Conservation (phyloP, 2,797 vertebrate species). For the Pseudochirops cupreus region DNA sequence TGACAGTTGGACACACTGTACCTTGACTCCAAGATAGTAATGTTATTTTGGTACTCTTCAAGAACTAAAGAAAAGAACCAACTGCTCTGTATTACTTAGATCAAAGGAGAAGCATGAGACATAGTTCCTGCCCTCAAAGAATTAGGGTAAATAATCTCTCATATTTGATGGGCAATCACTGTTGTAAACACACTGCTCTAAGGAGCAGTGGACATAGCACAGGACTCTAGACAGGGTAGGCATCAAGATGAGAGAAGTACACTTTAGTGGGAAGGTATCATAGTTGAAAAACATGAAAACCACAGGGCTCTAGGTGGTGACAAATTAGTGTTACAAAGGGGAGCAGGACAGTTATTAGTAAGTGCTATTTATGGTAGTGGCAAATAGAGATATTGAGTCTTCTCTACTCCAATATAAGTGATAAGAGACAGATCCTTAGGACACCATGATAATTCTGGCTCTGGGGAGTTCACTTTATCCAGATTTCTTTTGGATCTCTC, state of each 20-base stretch:
- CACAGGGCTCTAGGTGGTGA: background rate
- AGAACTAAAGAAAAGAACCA: background rate
- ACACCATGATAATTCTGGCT: background rate
- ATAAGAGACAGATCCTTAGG: background rate
- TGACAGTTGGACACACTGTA: background rate
- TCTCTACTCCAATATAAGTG: background rate
- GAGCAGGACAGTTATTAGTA: background rate
- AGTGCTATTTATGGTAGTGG: background rate
- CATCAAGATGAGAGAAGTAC: background rate
- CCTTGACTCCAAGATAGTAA: background rate
- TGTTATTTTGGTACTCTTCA: background rate
- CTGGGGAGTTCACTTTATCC: background rate
- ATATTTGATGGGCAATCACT: background rate
- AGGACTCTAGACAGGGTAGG: accelerated
- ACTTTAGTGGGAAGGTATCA: background rate
- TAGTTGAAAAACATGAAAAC: background rate
- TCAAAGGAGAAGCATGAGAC: background rate
- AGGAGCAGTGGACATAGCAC: background rate
- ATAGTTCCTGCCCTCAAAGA: background rate
- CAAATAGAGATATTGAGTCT: background rate
- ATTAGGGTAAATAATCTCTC: background rate
- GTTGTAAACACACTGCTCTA: background rate
- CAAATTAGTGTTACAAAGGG: background rate
- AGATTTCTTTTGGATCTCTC: background rate
- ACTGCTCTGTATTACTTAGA: background rate